Percentiles rank a stretch among this genome's conserved stretches.
These are phyloP conservation scores for Spodoptera exigua DNA, from an alignment of 2,888 invertebrate species.

Conservation along the genomic window DNA sequence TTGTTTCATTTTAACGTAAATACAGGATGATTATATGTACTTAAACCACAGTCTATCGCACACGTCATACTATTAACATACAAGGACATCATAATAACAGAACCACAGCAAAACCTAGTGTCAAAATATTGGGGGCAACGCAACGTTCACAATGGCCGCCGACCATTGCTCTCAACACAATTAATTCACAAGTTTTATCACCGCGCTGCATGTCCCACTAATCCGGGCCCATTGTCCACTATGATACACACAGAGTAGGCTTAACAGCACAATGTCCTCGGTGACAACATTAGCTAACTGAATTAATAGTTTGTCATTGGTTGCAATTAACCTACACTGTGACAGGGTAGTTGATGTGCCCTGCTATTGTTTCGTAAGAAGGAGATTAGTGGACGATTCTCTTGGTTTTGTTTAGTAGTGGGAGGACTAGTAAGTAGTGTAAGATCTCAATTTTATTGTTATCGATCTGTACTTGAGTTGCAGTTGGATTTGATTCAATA, in stretches of 20 bases:
- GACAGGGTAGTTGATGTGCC: slow-evolving; percentile 31
- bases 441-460: no score
- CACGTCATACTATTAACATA: background rate
- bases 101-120: slow-evolving; percentile 24
- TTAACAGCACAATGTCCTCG: slow-evolving; percentile 47
- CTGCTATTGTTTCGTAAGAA: slow-evolving; percentile 21
- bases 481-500: no score
- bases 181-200: slow-evolving; percentile 59
- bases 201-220: slow-evolving; percentile 51
- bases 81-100: background rate
- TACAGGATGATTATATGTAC: no score
- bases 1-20: no score
- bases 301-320: slow-evolving; percentile 59
- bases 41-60: no score
- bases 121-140: slow-evolving; percentile 33
- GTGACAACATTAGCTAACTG: slow-evolving; percentile 54
- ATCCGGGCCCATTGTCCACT: slow-evolving; percentile 54
- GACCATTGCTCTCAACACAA: slow-evolving; percentile 37
- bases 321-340: slow-evolving; percentile 55
- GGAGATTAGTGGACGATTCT: slow-evolving; percentile 12
- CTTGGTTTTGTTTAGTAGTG: slow-evolving; percentile 3
- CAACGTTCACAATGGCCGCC: slow-evolving; percentile 32
- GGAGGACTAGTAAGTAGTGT: no score
- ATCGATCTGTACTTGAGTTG: no score
- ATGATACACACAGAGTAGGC: slow-evolving; percentile 51